Evolutionary conservation across 1,140 invertebrate genomes (phyloP).

Genomic region (Druon quercuslanigerum): DNA sequence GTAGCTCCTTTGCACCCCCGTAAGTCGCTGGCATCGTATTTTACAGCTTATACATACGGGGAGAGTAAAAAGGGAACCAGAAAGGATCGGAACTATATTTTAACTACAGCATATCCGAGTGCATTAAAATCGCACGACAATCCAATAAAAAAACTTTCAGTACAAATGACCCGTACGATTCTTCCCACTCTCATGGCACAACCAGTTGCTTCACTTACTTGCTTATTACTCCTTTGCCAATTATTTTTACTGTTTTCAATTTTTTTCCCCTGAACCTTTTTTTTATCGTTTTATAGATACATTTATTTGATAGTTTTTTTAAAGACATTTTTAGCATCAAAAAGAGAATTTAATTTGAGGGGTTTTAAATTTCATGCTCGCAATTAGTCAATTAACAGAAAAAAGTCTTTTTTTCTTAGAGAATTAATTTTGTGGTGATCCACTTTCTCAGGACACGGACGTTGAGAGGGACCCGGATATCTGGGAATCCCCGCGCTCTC

Average conservation of each 20-base stretch:
- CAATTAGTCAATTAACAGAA: too few relatives aligned
- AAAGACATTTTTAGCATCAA: too few relatives aligned
- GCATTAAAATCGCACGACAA: conserved; percentile 60
- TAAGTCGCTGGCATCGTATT: neutral
- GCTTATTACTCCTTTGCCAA: neutral
- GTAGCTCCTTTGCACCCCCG: neutral
- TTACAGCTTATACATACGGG: conserved; percentile 33
- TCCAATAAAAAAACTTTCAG: conserved; percentile 62
- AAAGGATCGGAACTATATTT: neutral
- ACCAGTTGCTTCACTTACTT: conserved; percentile 3
- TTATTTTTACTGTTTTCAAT: neutral
- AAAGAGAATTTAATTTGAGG: too few relatives aligned
- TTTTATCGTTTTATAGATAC: too few relatives aligned
- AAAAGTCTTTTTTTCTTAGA: too few relatives aligned
- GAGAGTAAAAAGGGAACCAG: conserved; percentile 33
- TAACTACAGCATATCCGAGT: conserved; percentile 12
- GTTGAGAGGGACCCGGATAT: too few relatives aligned
- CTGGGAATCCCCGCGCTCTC: too few relatives aligned
- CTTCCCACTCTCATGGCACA: neutral
- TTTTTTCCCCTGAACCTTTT: neutral
- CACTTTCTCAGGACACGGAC: too few relatives aligned
- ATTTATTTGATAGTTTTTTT: too few relatives aligned
- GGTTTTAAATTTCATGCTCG: too few relatives aligned
- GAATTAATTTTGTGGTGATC: too few relatives aligned
- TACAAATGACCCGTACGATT: conserved; percentile 48